Conservation (phyloP, 2,113 vertebrate genomes). For the Macaca mulatta region DNA sequence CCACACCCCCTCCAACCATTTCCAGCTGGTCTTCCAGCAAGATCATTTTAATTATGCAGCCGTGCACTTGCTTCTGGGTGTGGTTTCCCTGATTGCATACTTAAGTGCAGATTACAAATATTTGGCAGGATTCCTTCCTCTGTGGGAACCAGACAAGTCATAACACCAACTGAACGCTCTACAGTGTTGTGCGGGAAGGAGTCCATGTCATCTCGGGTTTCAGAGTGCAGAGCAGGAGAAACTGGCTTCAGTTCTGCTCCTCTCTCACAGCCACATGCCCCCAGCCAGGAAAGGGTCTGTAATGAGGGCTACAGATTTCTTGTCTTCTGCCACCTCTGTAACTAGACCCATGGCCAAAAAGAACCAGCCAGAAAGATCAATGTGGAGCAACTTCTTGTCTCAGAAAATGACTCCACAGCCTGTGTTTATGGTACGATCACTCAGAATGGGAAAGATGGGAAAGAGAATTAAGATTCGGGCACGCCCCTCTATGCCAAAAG, state of each 20-base stretch:
- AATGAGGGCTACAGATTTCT: not conserved
- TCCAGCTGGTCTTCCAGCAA: constrained; percentile 38
- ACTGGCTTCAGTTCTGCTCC: not conserved
- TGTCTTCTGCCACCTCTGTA: not conserved
- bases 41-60: constrained; percentile 37
- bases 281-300: not conserved
- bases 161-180: constrained; percentile 73
- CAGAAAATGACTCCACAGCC: not conserved
- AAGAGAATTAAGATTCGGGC: not conserved
- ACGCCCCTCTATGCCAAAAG: not conserved
- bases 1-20: not conserved
- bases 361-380: not conserved
- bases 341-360: not conserved
- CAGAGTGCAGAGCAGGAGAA: constrained; percentile 46
- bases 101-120: constrained; percentile 67
- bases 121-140: constrained; percentile 79
- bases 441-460: not conserved
- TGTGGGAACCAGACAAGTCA: constrained; percentile 82
- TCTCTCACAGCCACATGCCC: not conserved
- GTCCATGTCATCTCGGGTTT: constrained; percentile 68
- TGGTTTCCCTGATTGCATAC: constrained; percentile 76
- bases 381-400: not conserved
- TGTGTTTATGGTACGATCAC: not conserved
- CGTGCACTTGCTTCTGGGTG: constrained; percentile 73
- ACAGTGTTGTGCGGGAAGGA: constrained; percentile 49